These are phyloP conservation scores for Lithophane ornitopus DNA, from an alignment of 2,888 invertebrate species.

Conservation along the genomic window DNA sequence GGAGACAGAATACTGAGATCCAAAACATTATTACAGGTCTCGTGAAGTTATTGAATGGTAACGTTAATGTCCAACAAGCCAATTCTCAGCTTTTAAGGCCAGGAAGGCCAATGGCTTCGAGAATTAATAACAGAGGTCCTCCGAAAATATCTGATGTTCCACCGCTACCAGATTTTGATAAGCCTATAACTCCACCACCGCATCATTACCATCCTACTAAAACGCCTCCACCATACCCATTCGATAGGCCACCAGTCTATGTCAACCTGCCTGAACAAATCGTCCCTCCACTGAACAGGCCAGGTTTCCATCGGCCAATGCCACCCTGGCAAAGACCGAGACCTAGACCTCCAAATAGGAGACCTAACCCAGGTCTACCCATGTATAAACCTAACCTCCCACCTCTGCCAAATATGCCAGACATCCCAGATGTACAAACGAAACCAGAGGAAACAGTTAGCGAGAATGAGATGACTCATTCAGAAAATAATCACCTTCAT, in stretches of 20 bases:
- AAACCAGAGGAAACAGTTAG: constrained; percentile 75
- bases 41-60: constrained; percentile 96
- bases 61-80: constrained; percentile 96
- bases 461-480: constrained; percentile 84
- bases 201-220: constrained; percentile 87
- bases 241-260: constrained; percentile 93
- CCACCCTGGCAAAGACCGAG: constrained; percentile 93
- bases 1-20: constrained; percentile 92
- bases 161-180: constrained; percentile 92
- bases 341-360: constrained; percentile 89
- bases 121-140: constrained; percentile 97
- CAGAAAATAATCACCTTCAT: constrained; percentile 81
- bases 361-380: constrained; percentile 90
- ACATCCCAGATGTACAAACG: constrained; percentile 76
- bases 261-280: constrained; percentile 94
- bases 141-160: constrained; percentile 95
- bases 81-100: constrained; percentile 92
- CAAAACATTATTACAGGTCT: constrained; percentile 97
- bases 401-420: constrained; percentile 83
- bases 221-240: constrained; percentile 93
- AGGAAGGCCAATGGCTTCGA: constrained; percentile 92
- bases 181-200: constrained; percentile 86
- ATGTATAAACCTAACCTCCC: constrained; percentile 92
- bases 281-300: constrained; percentile 91
- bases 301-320: constrained; percentile 91